Evolutionary conservation across 2,797 vertebrate genomes (phyloP).

Genomic region (Myiotriccus ornatus): DNA sequence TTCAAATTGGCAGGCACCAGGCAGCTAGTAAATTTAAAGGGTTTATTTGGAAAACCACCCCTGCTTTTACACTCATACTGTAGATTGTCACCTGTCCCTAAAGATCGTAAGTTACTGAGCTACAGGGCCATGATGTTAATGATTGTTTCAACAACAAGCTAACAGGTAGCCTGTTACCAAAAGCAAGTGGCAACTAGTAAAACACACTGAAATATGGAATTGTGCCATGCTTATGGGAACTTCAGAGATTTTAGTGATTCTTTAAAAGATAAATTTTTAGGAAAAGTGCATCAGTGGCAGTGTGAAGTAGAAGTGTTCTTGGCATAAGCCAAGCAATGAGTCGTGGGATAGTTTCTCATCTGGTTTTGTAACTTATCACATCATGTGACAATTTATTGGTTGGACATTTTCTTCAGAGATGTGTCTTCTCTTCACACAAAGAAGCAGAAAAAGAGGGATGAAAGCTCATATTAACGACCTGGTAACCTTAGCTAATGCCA

Average conservation of each 20-base stretch:
- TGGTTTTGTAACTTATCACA: not conserved
- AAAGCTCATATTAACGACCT: not conserved
- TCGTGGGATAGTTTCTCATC: not conserved
- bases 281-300: not conserved
- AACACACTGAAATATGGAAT: not conserved
- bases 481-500: not conserved
- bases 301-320: not conserved
- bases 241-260: not conserved
- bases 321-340: not conserved
- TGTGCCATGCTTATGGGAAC: not conserved
- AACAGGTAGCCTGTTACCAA: not conserved
- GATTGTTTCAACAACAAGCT: conserved; percentile 12
- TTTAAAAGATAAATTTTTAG: not conserved
- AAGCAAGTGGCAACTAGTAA: not conserved
- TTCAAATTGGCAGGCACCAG: not conserved
- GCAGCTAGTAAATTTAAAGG: conserved; percentile 28
- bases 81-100: not conserved
- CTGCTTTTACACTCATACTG: not conserved
- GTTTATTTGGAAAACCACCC: not conserved
- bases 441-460: not conserved
- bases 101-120: conserved; percentile 21
- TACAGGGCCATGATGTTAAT: not conserved
- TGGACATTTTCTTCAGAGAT: not conserved
- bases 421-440: not conserved
- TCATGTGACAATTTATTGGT: not conserved